These are phyloP conservation scores for Napeogenes sylphis DNA, from an alignment of 2,888 invertebrate genomes.

Conservation along the genomic window DNA sequence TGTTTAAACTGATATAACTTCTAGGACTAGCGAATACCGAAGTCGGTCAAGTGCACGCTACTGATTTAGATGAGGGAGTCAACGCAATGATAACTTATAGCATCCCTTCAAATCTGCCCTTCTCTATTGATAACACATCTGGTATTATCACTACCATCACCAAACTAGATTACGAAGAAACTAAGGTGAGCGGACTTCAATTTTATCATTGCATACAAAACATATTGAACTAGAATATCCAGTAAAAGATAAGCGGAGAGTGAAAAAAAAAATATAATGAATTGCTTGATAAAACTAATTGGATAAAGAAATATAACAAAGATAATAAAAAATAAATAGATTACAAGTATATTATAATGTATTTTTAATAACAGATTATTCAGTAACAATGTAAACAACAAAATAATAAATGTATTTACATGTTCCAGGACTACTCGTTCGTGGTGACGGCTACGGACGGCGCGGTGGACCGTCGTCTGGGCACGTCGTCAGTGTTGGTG, in stretches of 20 bases:
- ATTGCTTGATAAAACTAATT: no score
- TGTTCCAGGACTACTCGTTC: slow-evolving; percentile 83
- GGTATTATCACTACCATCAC: slow-evolving; percentile 87
- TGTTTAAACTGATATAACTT: background rate
- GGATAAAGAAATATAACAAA: no score
- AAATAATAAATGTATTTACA: no score
- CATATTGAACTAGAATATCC: no score
- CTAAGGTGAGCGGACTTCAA: slow-evolving; percentile 75
- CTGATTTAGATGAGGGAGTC: slow-evolving; percentile 90
- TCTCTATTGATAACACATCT: slow-evolving; percentile 85
- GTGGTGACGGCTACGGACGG: slow-evolving; percentile 94
- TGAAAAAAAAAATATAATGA: no score
- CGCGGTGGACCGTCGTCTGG: slow-evolving; percentile 89
- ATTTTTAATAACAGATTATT: no score
- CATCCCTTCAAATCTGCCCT: slow-evolving; percentile 87
- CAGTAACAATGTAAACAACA: no score
- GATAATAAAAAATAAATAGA: no score
- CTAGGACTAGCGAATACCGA: slow-evolving; percentile 70
- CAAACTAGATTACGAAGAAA: slow-evolving; percentile 88
- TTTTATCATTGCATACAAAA: no score
- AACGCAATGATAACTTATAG: slow-evolving; percentile 90
- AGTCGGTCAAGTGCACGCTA: slow-evolving; percentile 90
- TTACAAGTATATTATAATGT: no score
- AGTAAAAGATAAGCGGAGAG: no score
- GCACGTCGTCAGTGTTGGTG: slow-evolving; percentile 91